A percentile compares a stretch with the other conserved stretches of the same genome.
These are phyloP conservation scores for Bucco capensis DNA, from an alignment of 2,113 vertebrate species.

Conservation along the genomic window DNA sequence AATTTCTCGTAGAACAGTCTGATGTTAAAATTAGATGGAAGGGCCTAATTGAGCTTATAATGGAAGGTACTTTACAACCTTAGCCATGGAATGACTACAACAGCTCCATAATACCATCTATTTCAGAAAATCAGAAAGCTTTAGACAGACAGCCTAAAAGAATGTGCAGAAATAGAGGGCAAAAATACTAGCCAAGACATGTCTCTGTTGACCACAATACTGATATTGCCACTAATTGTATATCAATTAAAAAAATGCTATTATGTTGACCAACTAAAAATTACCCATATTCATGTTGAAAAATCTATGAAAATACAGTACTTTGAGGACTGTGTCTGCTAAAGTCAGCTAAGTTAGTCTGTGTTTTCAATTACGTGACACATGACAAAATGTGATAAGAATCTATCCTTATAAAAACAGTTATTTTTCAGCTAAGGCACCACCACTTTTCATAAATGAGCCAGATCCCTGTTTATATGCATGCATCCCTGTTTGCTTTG, in stretches of 20 bases:
- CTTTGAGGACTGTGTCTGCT: neutral
- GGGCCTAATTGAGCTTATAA: slow-evolving; percentile 40
- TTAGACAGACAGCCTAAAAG: neutral
- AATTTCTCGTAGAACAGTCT: slow-evolving; percentile 38
- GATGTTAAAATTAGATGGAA: slow-evolving; percentile 44
- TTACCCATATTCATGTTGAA: neutral
- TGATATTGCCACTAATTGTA: neutral
- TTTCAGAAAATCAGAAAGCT: slow-evolving; percentile 12
- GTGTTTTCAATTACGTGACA: neutral
- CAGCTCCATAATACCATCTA: neutral
- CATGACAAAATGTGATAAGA: neutral
- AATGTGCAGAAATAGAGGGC: neutral
- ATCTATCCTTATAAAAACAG: neutral
- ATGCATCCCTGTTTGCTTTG: neutral
- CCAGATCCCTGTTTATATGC: neutral
- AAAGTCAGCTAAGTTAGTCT: neutral
- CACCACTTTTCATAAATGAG: neutral
- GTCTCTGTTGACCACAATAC: neutral
- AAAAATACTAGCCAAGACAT: neutral
- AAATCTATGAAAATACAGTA: neutral
- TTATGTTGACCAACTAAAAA: neutral
- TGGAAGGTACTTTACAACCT: slow-evolving; percentile 33
- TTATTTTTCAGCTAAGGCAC: neutral
- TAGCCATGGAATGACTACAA: neutral
- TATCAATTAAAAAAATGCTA: neutral